These are phyloP conservation scores for Sapajus apella DNA, from an alignment of 2,113 vertebrate species.

Conservation along the genomic window DNA sequence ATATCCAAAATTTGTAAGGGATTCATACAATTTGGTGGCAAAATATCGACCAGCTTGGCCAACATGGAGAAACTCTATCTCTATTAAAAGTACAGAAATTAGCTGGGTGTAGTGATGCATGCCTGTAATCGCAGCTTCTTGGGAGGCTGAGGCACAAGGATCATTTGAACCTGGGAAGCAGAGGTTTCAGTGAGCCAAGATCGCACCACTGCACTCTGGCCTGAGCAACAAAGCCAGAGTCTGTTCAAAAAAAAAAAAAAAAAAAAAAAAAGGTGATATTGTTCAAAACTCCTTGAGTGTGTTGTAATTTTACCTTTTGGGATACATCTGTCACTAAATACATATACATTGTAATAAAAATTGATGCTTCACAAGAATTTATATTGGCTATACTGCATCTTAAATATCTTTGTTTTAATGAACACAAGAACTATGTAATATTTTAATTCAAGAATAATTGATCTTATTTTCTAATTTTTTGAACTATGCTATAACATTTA, in stretches of 20 bases:
- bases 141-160: too few relatives aligned
- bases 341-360: slow-evolving; percentile 66
- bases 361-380: slow-evolving; percentile 49
- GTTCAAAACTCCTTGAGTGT: too few relatives aligned
- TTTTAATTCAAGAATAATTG: slow-evolving; percentile 55
- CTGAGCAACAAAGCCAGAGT: too few relatives aligned
- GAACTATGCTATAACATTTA: not conserved
- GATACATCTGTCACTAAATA: slow-evolving; percentile 62
- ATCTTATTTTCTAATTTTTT: slow-evolving; percentile 46
- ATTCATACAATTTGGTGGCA: not conserved
- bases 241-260: too few relatives aligned
- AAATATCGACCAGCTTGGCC: not conserved
- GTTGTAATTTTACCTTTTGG: not conserved
- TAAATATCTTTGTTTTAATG: slow-evolving; percentile 50
- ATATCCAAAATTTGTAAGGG: not conserved
- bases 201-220: too few relatives aligned
- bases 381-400: slow-evolving; percentile 13
- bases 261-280: too few relatives aligned
- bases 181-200: too few relatives aligned
- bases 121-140: too few relatives aligned
- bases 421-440: slow-evolving; percentile 41
- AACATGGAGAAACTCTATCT: too few relatives aligned
- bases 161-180: too few relatives aligned
- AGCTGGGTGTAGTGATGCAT: too few relatives aligned
- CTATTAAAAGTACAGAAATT: too few relatives aligned